A percentile compares a stretch with the other conserved stretches of the same genome.
These are phyloP conservation scores for Dipodomys ordii DNA, from an alignment of 2,113 vertebrate genomes.

Conservation along the genomic window DNA sequence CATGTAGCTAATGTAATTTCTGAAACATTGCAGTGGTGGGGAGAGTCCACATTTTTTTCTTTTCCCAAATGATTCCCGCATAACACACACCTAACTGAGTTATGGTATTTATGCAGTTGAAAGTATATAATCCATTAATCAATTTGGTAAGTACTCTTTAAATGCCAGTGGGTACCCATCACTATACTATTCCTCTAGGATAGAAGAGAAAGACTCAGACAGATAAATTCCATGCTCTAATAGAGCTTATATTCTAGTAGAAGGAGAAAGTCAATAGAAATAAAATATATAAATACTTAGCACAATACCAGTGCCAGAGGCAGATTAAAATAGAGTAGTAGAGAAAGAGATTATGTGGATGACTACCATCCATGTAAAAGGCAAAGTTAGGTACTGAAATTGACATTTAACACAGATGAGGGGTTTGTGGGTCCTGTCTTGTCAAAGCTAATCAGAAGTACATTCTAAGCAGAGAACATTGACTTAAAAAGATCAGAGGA, in stretches of 20 bases:
- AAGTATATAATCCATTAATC: constrained; percentile 5
- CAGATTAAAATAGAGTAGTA: not conserved
- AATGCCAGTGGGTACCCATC: not conserved
- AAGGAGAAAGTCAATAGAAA: not conserved
- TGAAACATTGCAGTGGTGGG: not conserved
- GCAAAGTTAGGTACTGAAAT: not conserved
- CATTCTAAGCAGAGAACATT: constrained; percentile 2
- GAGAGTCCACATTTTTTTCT: constrained; percentile 15
- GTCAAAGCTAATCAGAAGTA: not conserved
- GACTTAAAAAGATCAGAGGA: not conserved
- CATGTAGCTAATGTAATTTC: constrained; percentile 22
- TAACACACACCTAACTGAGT: not conserved
- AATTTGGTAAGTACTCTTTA: constrained; percentile 1
- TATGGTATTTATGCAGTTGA: not conserved
- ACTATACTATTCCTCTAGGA: not conserved
- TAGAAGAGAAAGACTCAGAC: not conserved
- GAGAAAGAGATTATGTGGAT: not conserved
- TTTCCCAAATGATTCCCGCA: constrained; percentile 1
- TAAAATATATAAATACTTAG: not conserved
- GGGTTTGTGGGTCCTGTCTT: not conserved
- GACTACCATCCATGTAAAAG: not conserved
- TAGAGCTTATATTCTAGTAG: not conserved
- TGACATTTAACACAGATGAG: not conserved
- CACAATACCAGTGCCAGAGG: not conserved
- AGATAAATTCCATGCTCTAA: constrained; percentile 1